phyloP scores from a whole-genome alignment of 1,140 invertebrate genomes.

The Ceratina japonica region DNA sequence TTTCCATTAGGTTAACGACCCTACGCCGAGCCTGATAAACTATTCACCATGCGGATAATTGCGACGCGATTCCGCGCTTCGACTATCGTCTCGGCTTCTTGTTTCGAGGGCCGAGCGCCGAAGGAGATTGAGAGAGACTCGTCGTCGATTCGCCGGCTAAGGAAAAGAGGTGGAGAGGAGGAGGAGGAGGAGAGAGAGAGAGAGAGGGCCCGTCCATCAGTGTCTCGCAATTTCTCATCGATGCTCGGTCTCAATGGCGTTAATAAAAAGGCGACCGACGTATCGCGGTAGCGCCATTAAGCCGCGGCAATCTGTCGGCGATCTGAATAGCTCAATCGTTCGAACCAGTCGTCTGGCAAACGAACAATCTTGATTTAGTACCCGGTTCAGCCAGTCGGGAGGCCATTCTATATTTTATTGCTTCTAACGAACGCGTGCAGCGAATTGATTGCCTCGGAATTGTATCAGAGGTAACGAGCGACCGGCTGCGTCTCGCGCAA shows the following conservation, averaged over 20 bases:
- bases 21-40: constrained; percentile 50
- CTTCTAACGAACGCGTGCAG: not conserved
- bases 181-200: too few relatives aligned
- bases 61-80: constrained; percentile 47
- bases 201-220: constrained; percentile 2
- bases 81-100: constrained; percentile 10
- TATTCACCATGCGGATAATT: constrained; percentile 61
- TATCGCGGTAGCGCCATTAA: not conserved
- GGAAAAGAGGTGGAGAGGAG: too few relatives aligned
- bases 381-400: not conserved
- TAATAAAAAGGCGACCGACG: not conserved
- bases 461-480: too few relatives aligned
- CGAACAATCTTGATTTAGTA: not conserved
- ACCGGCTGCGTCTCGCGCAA: too few relatives aligned
- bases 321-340: not conserved
- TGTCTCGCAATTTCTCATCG: constrained; percentile 14
- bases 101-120: constrained; percentile 7
- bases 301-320: not conserved
- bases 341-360: not conserved
- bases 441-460: not conserved
- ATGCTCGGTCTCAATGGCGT: not conserved
- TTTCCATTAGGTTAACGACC: constrained; percentile 66
- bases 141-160: not conserved
- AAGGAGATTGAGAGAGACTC: constrained; percentile 3
- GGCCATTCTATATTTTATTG: not conserved